Evolutionary conservation across 2,113 vertebrate species (phyloP).

Genomic region (Cololabis saira): DNA sequence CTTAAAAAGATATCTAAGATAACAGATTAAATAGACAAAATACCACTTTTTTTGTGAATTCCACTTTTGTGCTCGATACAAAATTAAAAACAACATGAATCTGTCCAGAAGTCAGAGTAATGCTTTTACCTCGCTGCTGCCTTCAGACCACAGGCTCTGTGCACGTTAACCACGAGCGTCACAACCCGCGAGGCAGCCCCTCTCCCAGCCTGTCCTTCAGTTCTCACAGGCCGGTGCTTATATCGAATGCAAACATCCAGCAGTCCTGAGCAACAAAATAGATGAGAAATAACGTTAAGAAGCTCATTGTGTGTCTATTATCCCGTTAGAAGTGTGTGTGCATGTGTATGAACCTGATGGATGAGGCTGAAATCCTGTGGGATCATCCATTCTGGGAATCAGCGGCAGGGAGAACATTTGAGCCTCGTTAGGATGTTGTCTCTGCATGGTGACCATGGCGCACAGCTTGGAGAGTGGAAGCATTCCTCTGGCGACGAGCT

Average conservation of each 20-base stretch:
- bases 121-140: slow-evolving; percentile 88
- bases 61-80: too few relatives aligned
- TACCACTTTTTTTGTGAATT: too few relatives aligned
- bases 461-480: slow-evolving; percentile 92
- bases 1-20: neutral
- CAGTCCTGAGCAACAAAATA: slow-evolving; percentile 80
- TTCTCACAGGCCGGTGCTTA: slow-evolving; percentile 73
- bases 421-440: slow-evolving; percentile 78
- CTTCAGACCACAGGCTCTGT: slow-evolving; percentile 91
- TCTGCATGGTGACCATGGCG: slow-evolving; percentile 92
- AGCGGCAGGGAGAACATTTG: slow-evolving; percentile 91
- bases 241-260: slow-evolving; percentile 90
- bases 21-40: too few relatives aligned
- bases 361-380: slow-evolving; percentile 60
- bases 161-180: slow-evolving; percentile 86
- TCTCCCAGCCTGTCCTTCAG: slow-evolving; percentile 56
- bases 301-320: neutral
- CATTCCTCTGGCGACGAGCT: slow-evolving; percentile 90
- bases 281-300: neutral
- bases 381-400: slow-evolving; percentile 76
- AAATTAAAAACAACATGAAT: neutral
- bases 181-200: slow-evolving; percentile 77
- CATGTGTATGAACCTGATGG: slow-evolving; percentile 83
- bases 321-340: neutral
- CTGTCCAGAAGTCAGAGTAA: neutral